Evolutionary conservation across 2,888 invertebrate species (phyloP).

Genomic region (Caenorhabditis zanzibari): DNA sequence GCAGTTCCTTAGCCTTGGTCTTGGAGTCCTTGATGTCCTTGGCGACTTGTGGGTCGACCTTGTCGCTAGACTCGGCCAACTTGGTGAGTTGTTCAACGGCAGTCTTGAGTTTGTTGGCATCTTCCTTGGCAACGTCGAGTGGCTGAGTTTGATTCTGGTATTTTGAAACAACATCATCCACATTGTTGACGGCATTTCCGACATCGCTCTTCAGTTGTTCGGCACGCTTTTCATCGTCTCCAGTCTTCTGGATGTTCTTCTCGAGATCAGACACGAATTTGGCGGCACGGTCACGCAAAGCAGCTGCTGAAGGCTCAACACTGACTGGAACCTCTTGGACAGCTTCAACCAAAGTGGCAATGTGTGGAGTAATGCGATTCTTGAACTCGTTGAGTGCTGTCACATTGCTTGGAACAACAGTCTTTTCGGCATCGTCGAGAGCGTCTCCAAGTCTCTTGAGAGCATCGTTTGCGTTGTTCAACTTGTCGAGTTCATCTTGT

Average conservation of each 20-base stretch:
- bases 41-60: slow-evolving; percentile 61
- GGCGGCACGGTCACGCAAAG: slow-evolving; percentile 53
- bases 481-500: slow-evolving; percentile 63
- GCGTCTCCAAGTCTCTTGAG: slow-evolving; percentile 65
- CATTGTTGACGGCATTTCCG: slow-evolving; percentile 30
- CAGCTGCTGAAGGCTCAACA: slow-evolving; percentile 49
- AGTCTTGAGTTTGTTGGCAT: slow-evolving; percentile 48
- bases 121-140: slow-evolving; percentile 59
- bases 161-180: slow-evolving; percentile 51
- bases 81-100: slow-evolving; percentile 52
- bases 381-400: slow-evolving; percentile 62
- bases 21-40: slow-evolving; percentile 67
- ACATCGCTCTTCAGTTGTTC: slow-evolving; percentile 54
- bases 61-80: slow-evolving; percentile 39
- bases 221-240: slow-evolving; percentile 56
- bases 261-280: slow-evolving; percentile 56
- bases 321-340: slow-evolving; percentile 50
- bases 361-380: slow-evolving; percentile 48
- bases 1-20: slow-evolving; percentile 63
- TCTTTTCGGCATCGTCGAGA: slow-evolving; percentile 63
- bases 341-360: slow-evolving; percentile 48
- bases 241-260: slow-evolving; percentile 48
- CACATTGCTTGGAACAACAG: slow-evolving; percentile 53
- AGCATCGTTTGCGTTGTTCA: slow-evolving; percentile 64
- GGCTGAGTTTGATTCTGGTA: slow-evolving; percentile 59